Conservation (phyloP, 2,888 invertebrate species). For the Eilema depressum region DNA sequence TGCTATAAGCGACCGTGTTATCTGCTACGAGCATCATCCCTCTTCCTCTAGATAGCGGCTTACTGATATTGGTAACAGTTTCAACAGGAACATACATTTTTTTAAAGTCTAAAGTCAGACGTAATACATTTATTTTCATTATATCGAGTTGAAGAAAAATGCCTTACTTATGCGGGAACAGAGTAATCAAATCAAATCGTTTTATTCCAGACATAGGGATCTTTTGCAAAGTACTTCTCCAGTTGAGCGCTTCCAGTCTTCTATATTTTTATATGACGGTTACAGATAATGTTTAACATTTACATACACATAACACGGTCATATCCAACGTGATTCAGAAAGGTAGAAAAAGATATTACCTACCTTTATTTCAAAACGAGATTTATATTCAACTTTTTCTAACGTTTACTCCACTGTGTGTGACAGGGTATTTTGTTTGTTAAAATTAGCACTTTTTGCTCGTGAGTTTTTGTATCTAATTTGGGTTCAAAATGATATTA, state of each 20-base stretch:
- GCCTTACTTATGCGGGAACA: background rate
- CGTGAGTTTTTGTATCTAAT: background rate
- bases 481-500: constrained; percentile 6
- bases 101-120: no score
- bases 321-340: constrained; percentile 12
- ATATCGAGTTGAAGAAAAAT: background rate
- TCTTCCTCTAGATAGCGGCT: no score
- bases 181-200: background rate
- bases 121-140: no score
- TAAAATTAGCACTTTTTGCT: constrained; percentile 8
- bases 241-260: background rate
- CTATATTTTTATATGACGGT: background rate
- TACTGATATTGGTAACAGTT: no score
- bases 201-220: background rate
- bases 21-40: no score
- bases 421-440: constrained; percentile 21
- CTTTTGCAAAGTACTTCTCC: background rate
- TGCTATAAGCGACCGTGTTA: no score
- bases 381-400: constrained; percentile 12
- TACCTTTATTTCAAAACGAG: constrained; percentile 8
- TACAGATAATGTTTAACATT: background rate
- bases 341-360: constrained; percentile 14
- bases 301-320: constrained; percentile 3
- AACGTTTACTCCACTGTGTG: constrained; percentile 5
- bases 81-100: no score